These are phyloP conservation scores for Anastatus disparis DNA, from an alignment of 1,140 invertebrate genomes.

Conservation along the genomic window DNA sequence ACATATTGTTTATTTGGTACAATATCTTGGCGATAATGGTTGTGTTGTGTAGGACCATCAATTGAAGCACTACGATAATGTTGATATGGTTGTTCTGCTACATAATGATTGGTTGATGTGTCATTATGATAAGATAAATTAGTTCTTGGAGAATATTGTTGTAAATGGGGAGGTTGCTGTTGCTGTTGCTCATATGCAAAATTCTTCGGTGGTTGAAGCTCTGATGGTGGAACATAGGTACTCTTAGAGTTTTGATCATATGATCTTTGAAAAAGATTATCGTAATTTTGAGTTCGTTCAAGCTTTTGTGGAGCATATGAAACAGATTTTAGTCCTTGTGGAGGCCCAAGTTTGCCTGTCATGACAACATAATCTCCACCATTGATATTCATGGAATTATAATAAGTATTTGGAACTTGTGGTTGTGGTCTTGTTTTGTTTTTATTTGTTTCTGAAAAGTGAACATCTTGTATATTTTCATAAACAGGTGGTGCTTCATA, in stretches of 20 bases:
- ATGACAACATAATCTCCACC: slow-evolving; percentile 65
- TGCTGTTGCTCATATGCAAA: slow-evolving; percentile 50
- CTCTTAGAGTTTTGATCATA: slow-evolving; percentile 42
- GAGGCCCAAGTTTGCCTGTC: slow-evolving; percentile 59
- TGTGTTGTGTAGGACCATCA: slow-evolving; percentile 57
- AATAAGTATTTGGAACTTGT: slow-evolving; percentile 60
- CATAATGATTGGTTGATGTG: slow-evolving; percentile 48
- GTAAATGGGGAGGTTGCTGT: slow-evolving; percentile 44
- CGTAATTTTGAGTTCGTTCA: slow-evolving; percentile 56
- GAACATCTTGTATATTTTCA: slow-evolving; percentile 77
- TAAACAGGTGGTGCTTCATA: slow-evolving; percentile 75
- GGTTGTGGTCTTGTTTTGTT: slow-evolving; percentile 65
- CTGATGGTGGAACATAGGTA: slow-evolving; percentile 64
- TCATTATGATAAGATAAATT: slow-evolving; percentile 55
- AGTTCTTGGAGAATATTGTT: slow-evolving; percentile 53
- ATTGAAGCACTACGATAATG: slow-evolving; percentile 54
- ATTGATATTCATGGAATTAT: slow-evolving; percentile 61
- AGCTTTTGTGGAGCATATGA: slow-evolving; percentile 51
- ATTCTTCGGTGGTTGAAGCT: slow-evolving; percentile 56
- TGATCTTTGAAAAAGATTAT: slow-evolving; percentile 44
- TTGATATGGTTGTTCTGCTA: slow-evolving; percentile 49
- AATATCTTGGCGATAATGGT: slow-evolving; percentile 60
- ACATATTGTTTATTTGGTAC: slow-evolving; percentile 54
- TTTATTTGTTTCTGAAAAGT: slow-evolving; percentile 57
- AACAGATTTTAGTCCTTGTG: slow-evolving; percentile 45